phyloP scores from a whole-genome alignment of 2,113 vertebrate genomes.

The Silurus asotus region DNA sequence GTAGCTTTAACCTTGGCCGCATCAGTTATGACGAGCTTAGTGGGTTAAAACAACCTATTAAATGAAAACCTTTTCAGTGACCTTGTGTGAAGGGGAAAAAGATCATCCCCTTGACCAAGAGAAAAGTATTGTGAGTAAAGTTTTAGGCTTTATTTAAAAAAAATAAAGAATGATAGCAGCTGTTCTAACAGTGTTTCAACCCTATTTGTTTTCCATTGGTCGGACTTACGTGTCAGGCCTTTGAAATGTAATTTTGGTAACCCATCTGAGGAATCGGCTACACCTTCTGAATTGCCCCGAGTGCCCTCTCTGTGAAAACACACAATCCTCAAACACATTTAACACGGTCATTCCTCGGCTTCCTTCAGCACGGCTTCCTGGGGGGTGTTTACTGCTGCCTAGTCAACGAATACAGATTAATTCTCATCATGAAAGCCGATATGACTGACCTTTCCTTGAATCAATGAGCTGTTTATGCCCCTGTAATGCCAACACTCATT shows the following conservation, averaged over 20 bases:
- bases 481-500: constrained; percentile 42
- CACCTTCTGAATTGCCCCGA: constrained; percentile 37
- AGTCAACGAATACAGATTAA: constrained; percentile 38
- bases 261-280: constrained; percentile 13
- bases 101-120: constrained; percentile 9
- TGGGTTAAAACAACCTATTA: constrained; percentile 22
- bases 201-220: constrained; percentile 39
- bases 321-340: constrained; percentile 11
- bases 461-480: constrained; percentile 39
- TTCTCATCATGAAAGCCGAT: constrained; percentile 38
- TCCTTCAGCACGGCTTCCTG: constrained; percentile 26
- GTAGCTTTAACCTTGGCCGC: constrained; percentile 19
- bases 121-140: constrained; percentile 26
- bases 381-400: constrained; percentile 40
- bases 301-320: constrained; percentile 32
- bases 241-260: constrained; percentile 41
- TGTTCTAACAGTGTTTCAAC: constrained; percentile 29
- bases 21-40: constrained; percentile 27
- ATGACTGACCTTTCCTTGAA: constrained; percentile 45
- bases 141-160: background rate
- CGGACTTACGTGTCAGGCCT: constrained; percentile 11
- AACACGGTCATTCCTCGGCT: constrained; percentile 22
- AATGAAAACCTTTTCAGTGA: constrained; percentile 37
- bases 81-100: constrained; percentile 12
- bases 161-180: constrained; percentile 17